Conservation (phyloP, 1,140 invertebrate genomes). For the Bombus waltoni region DNA sequence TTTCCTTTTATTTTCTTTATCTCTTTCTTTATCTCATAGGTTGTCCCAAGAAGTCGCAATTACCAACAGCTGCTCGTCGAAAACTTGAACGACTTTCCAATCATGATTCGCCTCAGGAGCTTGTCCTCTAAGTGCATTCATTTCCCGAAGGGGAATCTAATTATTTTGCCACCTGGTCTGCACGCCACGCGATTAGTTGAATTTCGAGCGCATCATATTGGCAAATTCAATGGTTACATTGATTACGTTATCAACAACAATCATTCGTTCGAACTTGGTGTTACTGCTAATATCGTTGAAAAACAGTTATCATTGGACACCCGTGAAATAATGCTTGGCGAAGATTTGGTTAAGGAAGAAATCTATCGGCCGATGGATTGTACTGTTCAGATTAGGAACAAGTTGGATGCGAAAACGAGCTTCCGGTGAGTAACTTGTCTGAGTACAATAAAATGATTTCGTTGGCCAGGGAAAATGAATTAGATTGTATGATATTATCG, state of each 20-base stretch:
- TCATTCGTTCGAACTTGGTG: conserved; percentile 67
- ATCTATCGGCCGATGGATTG: conserved; percentile 45
- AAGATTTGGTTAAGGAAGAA: conserved; percentile 49
- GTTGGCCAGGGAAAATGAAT: too few relatives aligned
- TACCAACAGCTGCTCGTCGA: conserved; percentile 53
- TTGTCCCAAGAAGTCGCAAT: conserved; percentile 57
- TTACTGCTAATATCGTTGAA: conserved; percentile 66
- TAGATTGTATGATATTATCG: too few relatives aligned
- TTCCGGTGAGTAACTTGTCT: conserved; percentile 38
- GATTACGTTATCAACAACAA: conserved; percentile 74
- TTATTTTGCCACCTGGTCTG: conserved; percentile 41
- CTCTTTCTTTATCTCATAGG: conserved; percentile 28
- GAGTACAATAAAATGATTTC: neutral
- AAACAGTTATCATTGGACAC: conserved; percentile 63
- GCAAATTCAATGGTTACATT: conserved; percentile 64
- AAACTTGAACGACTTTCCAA: conserved; percentile 67
- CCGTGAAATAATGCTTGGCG: conserved; percentile 44
- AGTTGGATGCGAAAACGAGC: conserved; percentile 40
- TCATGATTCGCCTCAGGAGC: conserved; percentile 60
- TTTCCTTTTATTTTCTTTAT: too few relatives aligned
- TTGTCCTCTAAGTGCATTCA: conserved; percentile 27
- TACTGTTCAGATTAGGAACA: conserved; percentile 57
- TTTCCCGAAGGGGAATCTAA: conserved; percentile 52
- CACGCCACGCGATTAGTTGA: conserved; percentile 48
- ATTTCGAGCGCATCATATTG: conserved; percentile 45